Percentiles rank a stretch among this genome's conserved stretches.
Evolutionary conservation across 2,797 vertebrate genomes (phyloP).

Genomic region (Euthynnus affinis): DNA sequence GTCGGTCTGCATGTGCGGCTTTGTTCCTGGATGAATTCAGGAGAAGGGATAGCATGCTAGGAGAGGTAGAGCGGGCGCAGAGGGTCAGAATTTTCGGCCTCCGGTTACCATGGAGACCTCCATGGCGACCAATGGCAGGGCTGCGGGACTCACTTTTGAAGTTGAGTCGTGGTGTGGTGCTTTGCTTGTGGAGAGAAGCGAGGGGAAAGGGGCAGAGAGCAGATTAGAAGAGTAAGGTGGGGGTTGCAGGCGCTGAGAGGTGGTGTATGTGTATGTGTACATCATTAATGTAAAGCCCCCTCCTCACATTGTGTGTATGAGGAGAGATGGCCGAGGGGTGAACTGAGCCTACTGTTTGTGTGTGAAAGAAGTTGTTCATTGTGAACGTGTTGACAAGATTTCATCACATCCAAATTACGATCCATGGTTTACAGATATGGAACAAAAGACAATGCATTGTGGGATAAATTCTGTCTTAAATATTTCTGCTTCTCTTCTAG

Average conservation of each 20-base stretch:
- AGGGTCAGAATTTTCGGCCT: slow-evolving; percentile 73
- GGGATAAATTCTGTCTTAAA: not conserved
- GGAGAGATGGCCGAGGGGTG: not conserved
- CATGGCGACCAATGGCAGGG: slow-evolving; percentile 74
- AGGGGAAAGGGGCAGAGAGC: slow-evolving; percentile 31
- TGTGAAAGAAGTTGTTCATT: not conserved
- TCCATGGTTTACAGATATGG: not conserved
- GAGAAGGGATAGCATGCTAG: slow-evolving; percentile 51
- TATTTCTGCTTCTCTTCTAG: not conserved
- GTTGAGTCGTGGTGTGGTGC: slow-evolving; percentile 43
- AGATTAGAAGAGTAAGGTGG: slow-evolving; percentile 48
- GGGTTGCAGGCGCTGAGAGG: slow-evolving; percentile 32
- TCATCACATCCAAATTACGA: not conserved
- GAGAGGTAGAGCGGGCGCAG: slow-evolving; percentile 60
- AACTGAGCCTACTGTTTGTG: not conserved
- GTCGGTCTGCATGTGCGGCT: slow-evolving; percentile 34
- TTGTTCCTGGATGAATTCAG: slow-evolving; percentile 68
- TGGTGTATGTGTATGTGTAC: slow-evolving; percentile 45
- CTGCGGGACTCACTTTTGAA: slow-evolving; percentile 69
- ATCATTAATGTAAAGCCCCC: slow-evolving; percentile 27
- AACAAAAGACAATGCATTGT: not conserved
- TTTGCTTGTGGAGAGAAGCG: slow-evolving; percentile 40
- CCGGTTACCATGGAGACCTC: slow-evolving; percentile 80
- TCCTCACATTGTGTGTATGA: not conserved
- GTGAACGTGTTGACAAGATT: not conserved